These are phyloP conservation scores for Leuciscus waleckii DNA, from an alignment of 2,797 vertebrate species.

Conservation along the genomic window DNA sequence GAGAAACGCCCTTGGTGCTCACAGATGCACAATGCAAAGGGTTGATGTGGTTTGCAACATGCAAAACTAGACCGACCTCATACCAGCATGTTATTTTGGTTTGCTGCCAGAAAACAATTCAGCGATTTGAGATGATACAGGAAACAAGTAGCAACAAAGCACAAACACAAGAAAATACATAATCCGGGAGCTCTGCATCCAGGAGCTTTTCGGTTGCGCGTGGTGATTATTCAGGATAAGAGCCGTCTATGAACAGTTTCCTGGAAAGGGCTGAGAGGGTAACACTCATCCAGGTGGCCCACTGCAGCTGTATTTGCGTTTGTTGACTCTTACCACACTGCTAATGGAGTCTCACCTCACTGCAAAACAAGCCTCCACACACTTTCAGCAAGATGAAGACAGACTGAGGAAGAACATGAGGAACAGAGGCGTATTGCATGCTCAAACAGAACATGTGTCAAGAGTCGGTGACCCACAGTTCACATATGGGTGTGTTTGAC, in stretches of 20 bases:
- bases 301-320: background rate
- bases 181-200: background rate
- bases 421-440: conserved; percentile 26
- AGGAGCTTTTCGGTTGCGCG: background rate
- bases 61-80: background rate
- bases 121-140: background rate
- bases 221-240: background rate
- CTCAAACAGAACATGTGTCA: conserved; percentile 30
- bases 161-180: background rate
- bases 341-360: conserved; percentile 58
- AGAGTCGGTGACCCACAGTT: conserved; percentile 56
- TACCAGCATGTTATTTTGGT: background rate
- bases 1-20: background rate
- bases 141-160: background rate
- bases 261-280: conserved; percentile 26
- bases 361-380: conserved; percentile 48
- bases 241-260: background rate
- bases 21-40: background rate
- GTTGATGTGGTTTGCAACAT: conserved; percentile 39
- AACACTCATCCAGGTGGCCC: conserved; percentile 4
- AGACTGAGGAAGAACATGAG: background rate
- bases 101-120: background rate
- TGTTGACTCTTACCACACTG: conserved; percentile 47
- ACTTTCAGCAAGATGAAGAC: conserved; percentile 49
- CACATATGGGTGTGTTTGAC: conserved; percentile 78